phyloP scores from a whole-genome alignment of 2,113 vertebrate species.

The Entomyzon cyanotis region DNA sequence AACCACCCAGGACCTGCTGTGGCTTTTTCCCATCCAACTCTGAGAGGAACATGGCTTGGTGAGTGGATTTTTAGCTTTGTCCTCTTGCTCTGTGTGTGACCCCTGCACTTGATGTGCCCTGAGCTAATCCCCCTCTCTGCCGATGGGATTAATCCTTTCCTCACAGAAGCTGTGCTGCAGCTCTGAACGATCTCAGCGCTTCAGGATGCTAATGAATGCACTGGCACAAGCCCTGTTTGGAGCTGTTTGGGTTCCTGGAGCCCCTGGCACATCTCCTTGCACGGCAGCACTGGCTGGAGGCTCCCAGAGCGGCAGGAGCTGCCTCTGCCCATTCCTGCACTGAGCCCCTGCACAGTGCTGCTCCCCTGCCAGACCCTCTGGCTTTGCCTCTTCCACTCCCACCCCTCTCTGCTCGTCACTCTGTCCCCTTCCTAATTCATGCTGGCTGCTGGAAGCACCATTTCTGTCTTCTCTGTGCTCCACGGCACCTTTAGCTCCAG shows the following conservation, averaged over 20 bases:
- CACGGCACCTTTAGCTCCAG: background rate
- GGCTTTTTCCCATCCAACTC: background rate
- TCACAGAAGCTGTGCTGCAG: background rate
- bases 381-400: background rate
- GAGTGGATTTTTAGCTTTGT: background rate
- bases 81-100: background rate
- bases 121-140: background rate
- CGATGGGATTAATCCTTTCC: background rate
- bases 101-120: background rate
- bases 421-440: background rate
- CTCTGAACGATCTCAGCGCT: background rate
- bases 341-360: fast-evolving
- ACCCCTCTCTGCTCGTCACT: background rate
- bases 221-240: background rate
- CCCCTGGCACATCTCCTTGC: background rate
- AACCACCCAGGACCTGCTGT: background rate
- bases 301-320: fast-evolving
- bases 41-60: fast-evolving
- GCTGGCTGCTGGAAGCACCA: background rate
- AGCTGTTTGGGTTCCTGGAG: background rate
- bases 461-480: background rate
- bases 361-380: background rate
- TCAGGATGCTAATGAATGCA: fast-evolving
- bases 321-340: fast-evolving
- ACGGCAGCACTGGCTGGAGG: fast-evolving